phyloP scores from a whole-genome alignment of 2,113 vertebrate species.

The Gambusia affinis region DNA sequence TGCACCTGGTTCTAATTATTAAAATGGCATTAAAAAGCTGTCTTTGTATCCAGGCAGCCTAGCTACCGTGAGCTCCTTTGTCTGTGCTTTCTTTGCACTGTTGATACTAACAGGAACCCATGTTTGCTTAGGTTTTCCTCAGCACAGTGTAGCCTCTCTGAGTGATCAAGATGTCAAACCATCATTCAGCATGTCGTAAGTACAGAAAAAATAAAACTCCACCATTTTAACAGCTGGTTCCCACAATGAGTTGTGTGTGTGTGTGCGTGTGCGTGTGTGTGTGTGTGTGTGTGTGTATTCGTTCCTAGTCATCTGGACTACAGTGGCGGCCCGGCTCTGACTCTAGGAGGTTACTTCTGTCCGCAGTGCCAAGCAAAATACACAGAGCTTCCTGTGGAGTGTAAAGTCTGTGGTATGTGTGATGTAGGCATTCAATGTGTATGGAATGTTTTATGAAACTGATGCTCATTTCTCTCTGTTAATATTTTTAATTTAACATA shows the following conservation, averaged over 20 bases:
- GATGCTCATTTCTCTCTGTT: neutral
- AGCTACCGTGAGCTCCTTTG: too few relatives aligned
- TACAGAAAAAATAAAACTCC: slow-evolving; percentile 26
- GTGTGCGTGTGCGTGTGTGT: neutral
- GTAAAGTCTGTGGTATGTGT: slow-evolving; percentile 94
- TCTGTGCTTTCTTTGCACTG: too few relatives aligned
- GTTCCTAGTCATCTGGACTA: slow-evolving; percentile 87
- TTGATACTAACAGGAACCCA: neutral
- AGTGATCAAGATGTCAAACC: slow-evolving; percentile 92
- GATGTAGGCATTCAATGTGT: neutral
- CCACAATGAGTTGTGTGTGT: neutral
- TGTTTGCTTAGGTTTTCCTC: slow-evolving; percentile 90
- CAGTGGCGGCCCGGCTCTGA: slow-evolving; percentile 82
- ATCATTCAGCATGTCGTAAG: slow-evolving; percentile 97
- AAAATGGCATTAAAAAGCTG: neutral
- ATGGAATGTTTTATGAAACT: too few relatives aligned
- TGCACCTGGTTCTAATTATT: neutral
- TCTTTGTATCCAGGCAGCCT: too few relatives aligned
- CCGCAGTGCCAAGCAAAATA: slow-evolving; percentile 96
- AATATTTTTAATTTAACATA: neutral
- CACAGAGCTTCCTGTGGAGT: slow-evolving; percentile 95
- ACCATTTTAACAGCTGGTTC: neutral
- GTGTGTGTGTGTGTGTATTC: neutral
- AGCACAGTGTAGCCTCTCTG: slow-evolving; percentile 85
- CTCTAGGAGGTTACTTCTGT: slow-evolving; percentile 93